These are phyloP conservation scores for Monomorium pharaonis DNA, from an alignment of 1,140 invertebrate species.

Conservation along the genomic window DNA sequence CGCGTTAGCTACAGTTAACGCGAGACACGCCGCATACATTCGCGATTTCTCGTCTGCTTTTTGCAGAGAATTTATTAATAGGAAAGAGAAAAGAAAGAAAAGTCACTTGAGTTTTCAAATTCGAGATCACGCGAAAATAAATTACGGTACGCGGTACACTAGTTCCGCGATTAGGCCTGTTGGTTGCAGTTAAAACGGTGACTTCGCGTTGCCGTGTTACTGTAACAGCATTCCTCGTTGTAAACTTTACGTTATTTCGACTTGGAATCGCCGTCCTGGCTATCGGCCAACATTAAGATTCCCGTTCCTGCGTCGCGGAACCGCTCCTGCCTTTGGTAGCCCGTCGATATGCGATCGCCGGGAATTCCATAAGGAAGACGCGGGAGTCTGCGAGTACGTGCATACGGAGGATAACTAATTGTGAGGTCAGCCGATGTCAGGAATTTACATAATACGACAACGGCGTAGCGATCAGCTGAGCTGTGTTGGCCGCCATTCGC, in stretches of 20 bases:
- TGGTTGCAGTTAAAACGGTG: background rate
- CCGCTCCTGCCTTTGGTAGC: background rate
- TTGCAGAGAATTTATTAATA: conserved; percentile 1
- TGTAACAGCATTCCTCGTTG: background rate
- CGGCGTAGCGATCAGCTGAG: conserved; percentile 66
- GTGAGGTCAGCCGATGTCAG: conserved; percentile 69
- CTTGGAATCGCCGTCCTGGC: background rate
- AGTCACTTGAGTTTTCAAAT: background rate
- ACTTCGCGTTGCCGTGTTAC: background rate
- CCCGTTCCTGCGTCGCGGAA: conserved; percentile 19
- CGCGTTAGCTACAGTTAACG: conserved; percentile 20
- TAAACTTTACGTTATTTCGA: conserved; percentile 21
- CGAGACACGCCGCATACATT: background rate
- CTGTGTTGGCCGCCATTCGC: conserved; percentile 17
- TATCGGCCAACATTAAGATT: conserved; percentile 35
- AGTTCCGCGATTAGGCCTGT: background rate
- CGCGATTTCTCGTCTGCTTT: background rate
- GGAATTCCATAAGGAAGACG: conserved; percentile 64
- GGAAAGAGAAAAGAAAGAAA: background rate
- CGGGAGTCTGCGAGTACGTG: conserved; percentile 58
- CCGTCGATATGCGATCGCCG: conserved; percentile 54
- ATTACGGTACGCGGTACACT: background rate
- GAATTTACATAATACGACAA: conserved; percentile 75
- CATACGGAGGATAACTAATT: conserved; percentile 72
- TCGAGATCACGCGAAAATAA: background rate